These are phyloP conservation scores for Ctena decussata DNA, from an alignment of 2,888 invertebrate genomes.

Conservation along the genomic window DNA sequence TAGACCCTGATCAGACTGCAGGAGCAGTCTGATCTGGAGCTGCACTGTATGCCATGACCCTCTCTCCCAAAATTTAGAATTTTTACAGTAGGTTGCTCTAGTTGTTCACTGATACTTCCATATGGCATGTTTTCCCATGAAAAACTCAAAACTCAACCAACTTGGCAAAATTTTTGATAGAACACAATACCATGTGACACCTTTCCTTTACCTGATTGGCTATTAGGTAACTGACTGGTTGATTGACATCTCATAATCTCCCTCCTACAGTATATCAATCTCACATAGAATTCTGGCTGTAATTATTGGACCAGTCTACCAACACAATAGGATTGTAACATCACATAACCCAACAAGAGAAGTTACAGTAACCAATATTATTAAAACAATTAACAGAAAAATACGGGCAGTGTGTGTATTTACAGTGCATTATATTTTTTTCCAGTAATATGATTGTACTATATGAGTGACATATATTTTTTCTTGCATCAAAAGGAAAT, in stretches of 20 bases:
- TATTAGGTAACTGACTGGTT: constrained; percentile 8
- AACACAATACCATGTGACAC: constrained; percentile 10
- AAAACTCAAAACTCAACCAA: too few species aligned
- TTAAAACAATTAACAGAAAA: constrained; percentile 9
- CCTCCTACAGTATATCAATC: constrained; percentile 17
- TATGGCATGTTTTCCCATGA: too few species aligned
- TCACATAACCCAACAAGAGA: neutral
- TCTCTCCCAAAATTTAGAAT: too few species aligned
- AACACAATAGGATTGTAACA: neutral
- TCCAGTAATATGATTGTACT: too few species aligned
- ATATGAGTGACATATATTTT: too few species aligned
- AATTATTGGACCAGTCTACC: neutral
- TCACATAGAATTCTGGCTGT: neutral
- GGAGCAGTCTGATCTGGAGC: too few species aligned
- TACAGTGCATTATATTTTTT: too few species aligned
- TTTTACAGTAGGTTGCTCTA: too few species aligned
- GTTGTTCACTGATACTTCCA: too few species aligned
- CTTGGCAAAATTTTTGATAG: too few species aligned
- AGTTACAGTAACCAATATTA: neutral
- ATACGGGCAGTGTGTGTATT: neutral
- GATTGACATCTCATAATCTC: neutral
- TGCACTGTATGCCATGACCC: too few species aligned
- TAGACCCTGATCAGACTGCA: too few species aligned
- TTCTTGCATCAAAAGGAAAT: neutral
- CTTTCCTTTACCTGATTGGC: neutral